phyloP scores from a whole-genome alignment of 2,113 vertebrate genomes.

The Dipodomys ordii region DNA sequence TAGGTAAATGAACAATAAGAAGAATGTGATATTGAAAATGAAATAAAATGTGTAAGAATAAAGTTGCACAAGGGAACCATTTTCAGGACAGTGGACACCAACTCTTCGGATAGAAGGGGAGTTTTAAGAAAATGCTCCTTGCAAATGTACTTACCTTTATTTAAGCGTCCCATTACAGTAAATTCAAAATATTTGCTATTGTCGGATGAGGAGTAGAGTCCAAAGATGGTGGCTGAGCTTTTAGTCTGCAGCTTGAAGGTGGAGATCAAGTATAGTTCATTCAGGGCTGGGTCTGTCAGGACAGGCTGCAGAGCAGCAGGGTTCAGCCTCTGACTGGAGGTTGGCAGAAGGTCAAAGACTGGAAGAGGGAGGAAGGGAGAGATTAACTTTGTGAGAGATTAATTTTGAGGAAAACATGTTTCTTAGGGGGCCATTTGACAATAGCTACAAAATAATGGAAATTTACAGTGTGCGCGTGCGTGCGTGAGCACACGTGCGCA shows the following conservation, averaged over 20 bases:
- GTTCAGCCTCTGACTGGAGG: conserved; percentile 90
- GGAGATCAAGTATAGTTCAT: conserved; percentile 92
- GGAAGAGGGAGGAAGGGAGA: conserved; percentile 15
- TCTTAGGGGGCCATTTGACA: not conserved
- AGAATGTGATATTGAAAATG: not conserved
- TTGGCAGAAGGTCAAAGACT: conserved; percentile 96
- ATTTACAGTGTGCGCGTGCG: not conserved
- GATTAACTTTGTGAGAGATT: conserved; percentile 2
- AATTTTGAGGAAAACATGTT: not conserved
- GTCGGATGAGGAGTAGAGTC: conserved; percentile 92
- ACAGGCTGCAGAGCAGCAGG: conserved; percentile 90
- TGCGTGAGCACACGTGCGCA: no score
- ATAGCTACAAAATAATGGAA: not conserved
- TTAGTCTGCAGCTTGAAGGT: conserved; percentile 93
- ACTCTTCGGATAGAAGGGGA: not conserved
- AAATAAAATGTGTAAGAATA: not conserved
- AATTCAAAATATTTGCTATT: conserved; percentile 96
- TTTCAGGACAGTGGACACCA: not conserved
- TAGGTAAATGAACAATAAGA: not conserved
- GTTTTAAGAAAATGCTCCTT: not conserved
- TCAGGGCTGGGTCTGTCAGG: conserved; percentile 89
- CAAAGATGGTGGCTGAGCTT: conserved; percentile 91
- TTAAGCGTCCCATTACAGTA: conserved; percentile 92
- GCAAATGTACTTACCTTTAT: conserved; percentile 90
- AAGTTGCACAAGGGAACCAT: not conserved